A percentile compares a stretch with the other conserved stretches of the same genome.
Conservation (phyloP, 2,797 vertebrate genomes). For the Glossophaga mutica region DNA sequence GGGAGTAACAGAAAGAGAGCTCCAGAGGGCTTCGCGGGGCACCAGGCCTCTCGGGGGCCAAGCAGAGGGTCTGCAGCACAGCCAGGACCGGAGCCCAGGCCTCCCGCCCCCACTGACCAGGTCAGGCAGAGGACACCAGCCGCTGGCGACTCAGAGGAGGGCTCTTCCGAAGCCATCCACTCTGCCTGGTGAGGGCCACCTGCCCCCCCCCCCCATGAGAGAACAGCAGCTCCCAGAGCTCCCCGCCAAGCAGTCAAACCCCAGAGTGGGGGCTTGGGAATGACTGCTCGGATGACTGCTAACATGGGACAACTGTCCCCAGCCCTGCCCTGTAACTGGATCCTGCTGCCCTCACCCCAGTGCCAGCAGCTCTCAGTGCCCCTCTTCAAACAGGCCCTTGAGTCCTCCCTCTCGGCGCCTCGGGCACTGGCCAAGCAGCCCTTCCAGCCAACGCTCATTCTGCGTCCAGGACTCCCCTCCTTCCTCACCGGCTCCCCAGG, state of each 20-base stretch:
- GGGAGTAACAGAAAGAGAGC: neutral
- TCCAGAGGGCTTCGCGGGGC: neutral
- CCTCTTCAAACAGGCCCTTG: neutral
- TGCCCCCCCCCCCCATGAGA: neutral
- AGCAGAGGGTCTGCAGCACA: neutral
- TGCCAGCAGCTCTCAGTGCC: neutral
- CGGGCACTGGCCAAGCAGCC: neutral
- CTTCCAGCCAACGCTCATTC: neutral
- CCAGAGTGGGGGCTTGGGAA: neutral
- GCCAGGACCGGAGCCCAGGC: neutral
- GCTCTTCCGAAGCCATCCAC: neutral
- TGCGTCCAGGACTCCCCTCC: neutral
- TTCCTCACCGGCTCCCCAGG: neutral
- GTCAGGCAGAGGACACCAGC: neutral
- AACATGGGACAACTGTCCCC: neutral
- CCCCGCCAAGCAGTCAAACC: neutral
- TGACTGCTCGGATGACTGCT: neutral
- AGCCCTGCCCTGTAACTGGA: neutral
- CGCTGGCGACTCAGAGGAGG: neutral
- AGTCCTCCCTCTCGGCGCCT: neutral
- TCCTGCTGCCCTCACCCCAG: neutral
- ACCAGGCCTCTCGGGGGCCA: neutral
- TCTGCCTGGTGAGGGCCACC: neutral
- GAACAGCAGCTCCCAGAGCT: neutral
- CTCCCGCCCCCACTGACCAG: fast-evolving